A percentile compares a stretch with the other conserved stretches of the same genome.
Evolutionary conservation across 2,888 invertebrate species (phyloP).

Genomic region (Hirtodrosophila cameraria): DNA sequence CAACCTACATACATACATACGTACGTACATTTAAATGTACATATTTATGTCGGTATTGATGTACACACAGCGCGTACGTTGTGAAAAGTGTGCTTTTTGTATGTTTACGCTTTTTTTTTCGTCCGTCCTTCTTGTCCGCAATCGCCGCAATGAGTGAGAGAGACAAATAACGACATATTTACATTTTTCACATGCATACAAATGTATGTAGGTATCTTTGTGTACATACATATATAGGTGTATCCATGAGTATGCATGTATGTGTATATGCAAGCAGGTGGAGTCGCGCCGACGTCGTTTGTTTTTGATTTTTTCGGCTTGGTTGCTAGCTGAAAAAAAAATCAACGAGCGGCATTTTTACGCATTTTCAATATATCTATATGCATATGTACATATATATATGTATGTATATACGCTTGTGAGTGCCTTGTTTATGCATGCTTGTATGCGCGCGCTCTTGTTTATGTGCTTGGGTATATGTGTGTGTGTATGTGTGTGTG

Average conservation of each 20-base stretch:
- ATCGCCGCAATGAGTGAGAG: conserved; percentile 50
- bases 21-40: conserved; percentile 6
- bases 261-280: conserved; percentile 64
- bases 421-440: conserved; percentile 39
- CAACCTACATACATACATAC: conserved; percentile 28
- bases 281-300: conserved; percentile 71
- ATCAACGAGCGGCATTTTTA: conserved; percentile 81
- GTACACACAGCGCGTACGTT: conserved; percentile 41
- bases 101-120: conserved; percentile 67
- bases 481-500: conserved; percentile 28
- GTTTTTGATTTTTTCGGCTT: conserved; percentile 52
- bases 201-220: conserved; percentile 7
- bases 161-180: conserved; percentile 66
- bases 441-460: conserved; percentile 35
- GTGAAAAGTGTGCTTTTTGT: conserved; percentile 79
- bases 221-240: conserved; percentile 6
- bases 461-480: too few species aligned
- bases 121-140: conserved; percentile 51
- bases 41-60: conserved; percentile 24
- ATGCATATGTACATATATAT: conserved; percentile 20
- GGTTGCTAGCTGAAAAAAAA: conserved; percentile 75
- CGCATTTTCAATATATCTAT: conserved; percentile 73
- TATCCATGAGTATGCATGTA: conserved; percentile 8
- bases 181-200: conserved; percentile 42
- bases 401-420: conserved; percentile 18